A percentile compares a stretch with the other conserved stretches of the same genome.
Evolutionary conservation across 1,140 invertebrate genomes (phyloP).

Genomic region (Danaus melanippus): DNA sequence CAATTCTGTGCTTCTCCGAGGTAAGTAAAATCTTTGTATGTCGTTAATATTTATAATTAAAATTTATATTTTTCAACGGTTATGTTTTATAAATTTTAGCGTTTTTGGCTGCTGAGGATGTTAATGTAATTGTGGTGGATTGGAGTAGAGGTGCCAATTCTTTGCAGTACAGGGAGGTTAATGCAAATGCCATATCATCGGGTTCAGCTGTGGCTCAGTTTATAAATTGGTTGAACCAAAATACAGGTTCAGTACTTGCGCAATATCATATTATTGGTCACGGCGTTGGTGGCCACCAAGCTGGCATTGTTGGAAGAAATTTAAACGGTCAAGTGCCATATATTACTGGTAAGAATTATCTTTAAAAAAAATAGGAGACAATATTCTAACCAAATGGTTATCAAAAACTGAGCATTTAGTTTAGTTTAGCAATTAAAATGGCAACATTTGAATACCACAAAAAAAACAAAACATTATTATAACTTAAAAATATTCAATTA

Average conservation of each 20-base stretch:
- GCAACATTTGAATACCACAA: no score
- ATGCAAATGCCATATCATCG: constrained; percentile 55
- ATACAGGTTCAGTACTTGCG: constrained; percentile 19
- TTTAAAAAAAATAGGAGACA: no score
- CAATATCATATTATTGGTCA: constrained; percentile 80
- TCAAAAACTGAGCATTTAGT: no score
- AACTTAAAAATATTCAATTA: no score
- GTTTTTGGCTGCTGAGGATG: constrained; percentile 58
- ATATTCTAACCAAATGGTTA: no score
- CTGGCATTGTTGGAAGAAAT: constrained; percentile 78
- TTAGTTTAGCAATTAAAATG: no score
- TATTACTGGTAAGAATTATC: constrained; percentile 32
- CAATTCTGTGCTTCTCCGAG: constrained; percentile 30
- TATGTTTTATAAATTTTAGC: constrained; percentile 31
- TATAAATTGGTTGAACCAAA: constrained; percentile 35
- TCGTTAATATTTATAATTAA: not conserved
- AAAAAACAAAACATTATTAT: no score
- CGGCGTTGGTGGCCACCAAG: constrained; percentile 86
- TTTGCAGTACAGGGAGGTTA: constrained; percentile 59
- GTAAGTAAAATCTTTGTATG: constrained; percentile 17
- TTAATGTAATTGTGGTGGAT: constrained; percentile 74
- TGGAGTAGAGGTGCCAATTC: constrained; percentile 67
- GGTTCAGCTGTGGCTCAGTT: constrained; percentile 32
- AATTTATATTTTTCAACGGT: constrained; percentile 2
- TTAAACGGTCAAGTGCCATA: constrained; percentile 42